Evolutionary conservation across 2,797 vertebrate genomes (phyloP).

Genomic region (Heterohyrax brucei): DNA sequence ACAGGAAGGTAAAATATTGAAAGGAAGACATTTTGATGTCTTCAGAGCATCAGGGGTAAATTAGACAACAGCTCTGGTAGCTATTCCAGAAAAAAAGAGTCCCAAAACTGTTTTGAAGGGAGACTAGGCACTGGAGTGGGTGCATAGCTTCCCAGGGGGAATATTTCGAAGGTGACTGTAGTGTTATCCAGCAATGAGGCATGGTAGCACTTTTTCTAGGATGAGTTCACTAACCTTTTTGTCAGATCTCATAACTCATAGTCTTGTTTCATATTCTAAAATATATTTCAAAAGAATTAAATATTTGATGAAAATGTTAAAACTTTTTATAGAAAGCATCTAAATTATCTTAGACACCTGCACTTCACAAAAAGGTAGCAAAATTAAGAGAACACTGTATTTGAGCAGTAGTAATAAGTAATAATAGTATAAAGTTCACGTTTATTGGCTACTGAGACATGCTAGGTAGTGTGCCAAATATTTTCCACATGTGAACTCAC

Average conservation of each 20-base stretch:
- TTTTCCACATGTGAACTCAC: background rate
- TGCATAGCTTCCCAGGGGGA: too few relatives aligned
- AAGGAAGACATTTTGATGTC: too few relatives aligned
- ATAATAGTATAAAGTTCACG: background rate
- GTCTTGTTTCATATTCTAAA: background rate
- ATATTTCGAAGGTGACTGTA: too few relatives aligned
- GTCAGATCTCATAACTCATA: background rate
- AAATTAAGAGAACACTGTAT: conserved; percentile 3
- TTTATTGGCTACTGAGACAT: background rate
- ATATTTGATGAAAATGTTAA: background rate
- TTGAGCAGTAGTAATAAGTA: background rate
- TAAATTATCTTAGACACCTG: background rate
- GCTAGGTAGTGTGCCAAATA: background rate
- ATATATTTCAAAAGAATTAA: background rate
- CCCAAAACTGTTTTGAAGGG: too few relatives aligned
- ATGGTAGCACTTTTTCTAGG: too few relatives aligned
- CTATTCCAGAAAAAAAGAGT: too few relatives aligned
- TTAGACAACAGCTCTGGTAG: too few relatives aligned
- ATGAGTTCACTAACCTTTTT: too few relatives aligned
- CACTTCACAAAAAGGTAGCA: background rate
- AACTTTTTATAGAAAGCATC: background rate
- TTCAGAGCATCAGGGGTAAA: too few relatives aligned
- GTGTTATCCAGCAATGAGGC: too few relatives aligned
- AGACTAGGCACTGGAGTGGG: too few relatives aligned
- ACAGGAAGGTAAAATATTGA: too few relatives aligned